Percentiles rank a stretch among this genome's conserved stretches.
Evolutionary conservation across 2,888 invertebrate genomes (phyloP).

Genomic region (Eupeodes latifasciatus): DNA sequence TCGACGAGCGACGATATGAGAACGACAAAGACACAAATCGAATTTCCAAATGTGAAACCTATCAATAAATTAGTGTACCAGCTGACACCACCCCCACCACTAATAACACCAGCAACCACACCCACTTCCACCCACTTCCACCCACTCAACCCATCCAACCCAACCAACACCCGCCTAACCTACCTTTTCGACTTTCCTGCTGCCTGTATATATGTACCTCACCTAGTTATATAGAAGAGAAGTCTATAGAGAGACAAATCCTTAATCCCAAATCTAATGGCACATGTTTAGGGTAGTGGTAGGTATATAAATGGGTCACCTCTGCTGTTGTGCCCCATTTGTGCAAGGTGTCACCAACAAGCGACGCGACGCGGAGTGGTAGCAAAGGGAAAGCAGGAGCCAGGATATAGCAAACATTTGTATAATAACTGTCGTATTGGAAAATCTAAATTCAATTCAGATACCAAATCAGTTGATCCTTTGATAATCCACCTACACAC

Average conservation of each 20-base stretch:
- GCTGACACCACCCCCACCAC: conserved; percentile 14
- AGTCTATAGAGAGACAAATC: neutral
- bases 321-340: neutral
- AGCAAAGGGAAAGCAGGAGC: neutral
- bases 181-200: conserved; percentile 1
- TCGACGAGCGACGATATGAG: neutral
- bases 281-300: neutral
- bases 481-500: conserved; percentile 27
- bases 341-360: conserved; percentile 57
- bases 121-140: neutral
- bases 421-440: conserved; percentile 41
- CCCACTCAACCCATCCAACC: too few relatives aligned
- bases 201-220: neutral
- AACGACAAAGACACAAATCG: conserved; percentile 14
- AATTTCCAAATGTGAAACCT: conserved; percentile 49
- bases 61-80: conserved; percentile 60
- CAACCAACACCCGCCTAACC: neutral
- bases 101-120: neutral
- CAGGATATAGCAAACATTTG: conserved; percentile 23
- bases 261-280: conserved; percentile 13
- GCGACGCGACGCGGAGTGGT: too few relatives aligned
- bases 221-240: neutral
- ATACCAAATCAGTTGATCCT: conserved; percentile 53
- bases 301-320: conserved; percentile 37
- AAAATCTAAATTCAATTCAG: conserved; percentile 60